These are phyloP conservation scores for Mobula hypostoma DNA, from an alignment of 2,113 vertebrate genomes.

Conservation along the genomic window DNA sequence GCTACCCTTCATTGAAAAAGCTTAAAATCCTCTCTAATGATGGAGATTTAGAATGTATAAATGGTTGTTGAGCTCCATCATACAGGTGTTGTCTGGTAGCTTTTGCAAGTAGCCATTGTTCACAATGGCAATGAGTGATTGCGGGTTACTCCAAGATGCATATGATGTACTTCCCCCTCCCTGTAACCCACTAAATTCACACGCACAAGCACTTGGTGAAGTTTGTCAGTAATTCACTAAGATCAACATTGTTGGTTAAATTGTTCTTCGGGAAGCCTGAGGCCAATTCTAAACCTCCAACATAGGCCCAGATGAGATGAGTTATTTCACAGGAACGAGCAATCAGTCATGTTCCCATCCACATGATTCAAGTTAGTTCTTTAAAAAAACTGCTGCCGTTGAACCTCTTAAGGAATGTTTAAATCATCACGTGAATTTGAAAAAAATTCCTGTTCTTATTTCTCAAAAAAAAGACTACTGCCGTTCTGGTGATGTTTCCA, in stretches of 20 bases:
- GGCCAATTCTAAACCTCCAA: not conserved
- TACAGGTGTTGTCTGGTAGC: not conserved
- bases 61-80: not conserved
- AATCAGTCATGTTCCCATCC: not conserved
- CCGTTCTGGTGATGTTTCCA: too few relatives aligned
- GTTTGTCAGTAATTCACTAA: not conserved
- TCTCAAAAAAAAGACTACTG: too few relatives aligned
- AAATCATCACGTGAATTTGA: too few relatives aligned
- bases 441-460: too few relatives aligned
- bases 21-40: slow-evolving; percentile 30
- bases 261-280: not conserved
- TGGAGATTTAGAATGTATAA: not conserved
- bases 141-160: not conserved
- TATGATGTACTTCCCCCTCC: not conserved
- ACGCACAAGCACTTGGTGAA: too few relatives aligned
- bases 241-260: not conserved
- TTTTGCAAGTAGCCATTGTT: not conserved
- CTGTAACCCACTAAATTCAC: not conserved
- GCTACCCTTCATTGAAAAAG: slow-evolving; percentile 11
- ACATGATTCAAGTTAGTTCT: not conserved
- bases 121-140: not conserved
- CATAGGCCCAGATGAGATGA: not conserved
- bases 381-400: not conserved
- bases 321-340: not conserved
- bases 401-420: not conserved